Evolutionary conservation across 2,113 vertebrate species (phyloP).

Genomic region (Turdus rufiventris): DNA sequence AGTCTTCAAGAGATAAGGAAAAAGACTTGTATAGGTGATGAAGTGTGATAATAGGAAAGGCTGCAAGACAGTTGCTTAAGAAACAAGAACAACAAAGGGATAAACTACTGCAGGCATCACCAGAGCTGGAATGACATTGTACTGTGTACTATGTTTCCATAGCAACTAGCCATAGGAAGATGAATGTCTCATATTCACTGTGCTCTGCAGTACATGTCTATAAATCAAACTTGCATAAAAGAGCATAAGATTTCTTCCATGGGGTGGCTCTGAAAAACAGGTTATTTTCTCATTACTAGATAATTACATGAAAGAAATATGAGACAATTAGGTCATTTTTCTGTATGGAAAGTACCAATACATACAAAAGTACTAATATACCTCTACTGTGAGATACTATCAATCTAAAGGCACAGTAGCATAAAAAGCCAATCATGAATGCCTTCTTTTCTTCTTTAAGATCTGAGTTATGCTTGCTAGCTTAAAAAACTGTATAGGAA

Average conservation of each 20-base stretch:
- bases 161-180: slow-evolving; percentile 82
- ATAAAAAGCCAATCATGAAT: background rate
- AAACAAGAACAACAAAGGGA: slow-evolving; percentile 80
- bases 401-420: slow-evolving; percentile 35
- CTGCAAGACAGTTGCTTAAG: slow-evolving; percentile 80
- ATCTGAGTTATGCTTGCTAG: background rate
- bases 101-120: slow-evolving; percentile 79
- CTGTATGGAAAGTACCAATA: slow-evolving; percentile 62
- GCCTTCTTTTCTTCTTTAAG: background rate
- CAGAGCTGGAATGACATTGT: slow-evolving; percentile 79
- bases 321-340: slow-evolving; percentile 75
- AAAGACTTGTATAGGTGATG: slow-evolving; percentile 60
- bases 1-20: slow-evolving; percentile 45
- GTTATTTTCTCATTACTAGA: slow-evolving; percentile 77
- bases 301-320: slow-evolving; percentile 77
- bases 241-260: slow-evolving; percentile 74
- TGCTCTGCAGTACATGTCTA: slow-evolving; percentile 76
- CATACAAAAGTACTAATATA: slow-evolving; percentile 57
- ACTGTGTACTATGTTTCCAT: slow-evolving; percentile 84
- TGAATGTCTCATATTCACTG: slow-evolving; percentile 79
- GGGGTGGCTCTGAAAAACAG: slow-evolving; percentile 66
- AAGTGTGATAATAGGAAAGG: slow-evolving; percentile 71
- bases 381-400: slow-evolving; percentile 41
- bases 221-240: slow-evolving; percentile 87
- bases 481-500: background rate